These are phyloP conservation scores for Meliscaeva auricollis DNA, from an alignment of 2,888 invertebrate genomes.

Conservation along the genomic window DNA sequence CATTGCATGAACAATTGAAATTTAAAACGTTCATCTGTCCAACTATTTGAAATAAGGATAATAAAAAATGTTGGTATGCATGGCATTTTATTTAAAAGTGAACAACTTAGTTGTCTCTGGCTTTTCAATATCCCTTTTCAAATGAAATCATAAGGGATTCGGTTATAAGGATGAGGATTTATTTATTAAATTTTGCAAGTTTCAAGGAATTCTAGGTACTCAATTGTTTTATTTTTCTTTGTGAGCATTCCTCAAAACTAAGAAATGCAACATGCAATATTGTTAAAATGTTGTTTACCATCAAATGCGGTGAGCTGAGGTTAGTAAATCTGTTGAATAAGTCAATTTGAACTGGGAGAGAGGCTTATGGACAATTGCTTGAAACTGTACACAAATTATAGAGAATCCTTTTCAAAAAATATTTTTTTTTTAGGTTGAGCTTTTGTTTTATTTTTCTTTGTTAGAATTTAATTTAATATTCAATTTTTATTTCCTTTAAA, in stretches of 20 bases:
- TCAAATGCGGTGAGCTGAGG: background rate
- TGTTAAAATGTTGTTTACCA: background rate
- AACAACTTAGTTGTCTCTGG: conserved; percentile 14
- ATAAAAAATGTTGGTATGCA: background rate
- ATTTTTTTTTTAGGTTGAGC: no score
- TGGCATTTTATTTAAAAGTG: conserved; percentile 4
- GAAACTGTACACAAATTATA: no score
- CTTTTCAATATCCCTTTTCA: background rate
- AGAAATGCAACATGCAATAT: background rate
- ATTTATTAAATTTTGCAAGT: background rate
- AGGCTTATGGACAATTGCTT: background rate
- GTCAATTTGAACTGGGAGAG: conserved; percentile 2
- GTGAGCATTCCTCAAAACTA: background rate
- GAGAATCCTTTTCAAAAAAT: no score
- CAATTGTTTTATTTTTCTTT: background rate
- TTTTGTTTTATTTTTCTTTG: no score
- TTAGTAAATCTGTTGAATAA: background rate
- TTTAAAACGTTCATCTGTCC: background rate
- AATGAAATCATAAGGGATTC: background rate
- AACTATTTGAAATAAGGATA: conserved; percentile 17
- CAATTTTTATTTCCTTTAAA: no score
- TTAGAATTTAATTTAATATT: no score
- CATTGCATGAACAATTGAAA: background rate
- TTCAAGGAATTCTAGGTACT: background rate
- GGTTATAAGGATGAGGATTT: background rate